Conservation (phyloP, 2,797 vertebrate genomes). For the Microtus agrestis region DNA sequence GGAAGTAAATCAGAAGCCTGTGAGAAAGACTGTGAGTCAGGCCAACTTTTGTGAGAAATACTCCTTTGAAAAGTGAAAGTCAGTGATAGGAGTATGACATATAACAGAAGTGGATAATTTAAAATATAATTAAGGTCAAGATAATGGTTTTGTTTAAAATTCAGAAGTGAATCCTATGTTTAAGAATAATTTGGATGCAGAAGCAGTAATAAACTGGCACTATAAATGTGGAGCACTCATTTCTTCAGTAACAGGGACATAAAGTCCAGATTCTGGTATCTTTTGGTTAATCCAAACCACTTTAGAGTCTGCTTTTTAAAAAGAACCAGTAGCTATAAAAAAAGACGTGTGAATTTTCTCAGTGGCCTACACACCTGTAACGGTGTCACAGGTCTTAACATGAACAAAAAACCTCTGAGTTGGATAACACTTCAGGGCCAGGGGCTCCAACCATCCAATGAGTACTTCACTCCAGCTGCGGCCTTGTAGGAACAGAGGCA, state of each 20-base stretch:
- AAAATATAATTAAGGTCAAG: conserved; percentile 31
- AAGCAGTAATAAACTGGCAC: not conserved
- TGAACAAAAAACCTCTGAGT: not conserved
- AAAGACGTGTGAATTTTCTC: conserved; percentile 11
- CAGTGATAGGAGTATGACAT: not conserved
- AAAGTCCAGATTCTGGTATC: conserved; percentile 46
- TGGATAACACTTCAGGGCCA: not conserved
- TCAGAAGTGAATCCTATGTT: conserved; percentile 1
- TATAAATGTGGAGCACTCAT: conserved; percentile 23
- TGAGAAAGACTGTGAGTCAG: not conserved
- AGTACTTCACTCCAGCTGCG: not conserved
- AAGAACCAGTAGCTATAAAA: conserved; percentile 44
- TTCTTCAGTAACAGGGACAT: conserved; percentile 46
- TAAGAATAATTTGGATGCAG: conserved; percentile 42
- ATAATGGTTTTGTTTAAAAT: conserved; percentile 37
- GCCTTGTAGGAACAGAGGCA: conserved; percentile 8
- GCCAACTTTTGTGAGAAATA: conserved; percentile 13
- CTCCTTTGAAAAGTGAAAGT: conserved; percentile 4
- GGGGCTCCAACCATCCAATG: not conserved
- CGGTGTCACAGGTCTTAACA: not conserved
- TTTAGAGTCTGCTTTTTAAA: conserved; percentile 32
- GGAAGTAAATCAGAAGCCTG: conserved; percentile 24
- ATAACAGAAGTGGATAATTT: not conserved
- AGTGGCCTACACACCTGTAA: conserved; percentile 1
- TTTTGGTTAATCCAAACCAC: conserved; percentile 42